phyloP scores from a whole-genome alignment of 1,140 invertebrate genomes.

The Macrocentrus cingulum region DNA sequence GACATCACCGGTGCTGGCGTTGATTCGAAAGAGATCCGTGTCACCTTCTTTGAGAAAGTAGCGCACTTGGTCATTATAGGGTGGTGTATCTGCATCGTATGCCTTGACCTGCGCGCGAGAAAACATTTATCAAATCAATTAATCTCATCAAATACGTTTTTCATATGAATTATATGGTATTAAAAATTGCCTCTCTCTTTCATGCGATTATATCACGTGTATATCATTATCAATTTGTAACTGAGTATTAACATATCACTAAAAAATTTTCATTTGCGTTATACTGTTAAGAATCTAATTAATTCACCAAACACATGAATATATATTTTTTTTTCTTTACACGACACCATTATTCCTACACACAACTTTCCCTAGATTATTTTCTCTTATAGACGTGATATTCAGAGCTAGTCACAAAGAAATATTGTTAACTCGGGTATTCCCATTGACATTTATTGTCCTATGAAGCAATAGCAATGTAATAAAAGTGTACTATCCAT shows the following conservation, averaged over 20 bases:
- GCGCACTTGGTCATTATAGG: slow-evolving; percentile 84
- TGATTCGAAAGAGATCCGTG: slow-evolving; percentile 83
- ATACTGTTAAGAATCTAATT: too few species aligned
- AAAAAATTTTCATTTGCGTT: too few species aligned
- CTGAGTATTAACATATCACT: too few species aligned
- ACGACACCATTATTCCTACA: too few species aligned
- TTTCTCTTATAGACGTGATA: slow-evolving; percentile 1
- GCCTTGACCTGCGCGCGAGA: slow-evolving; percentile 71
- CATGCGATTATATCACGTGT: too few species aligned
- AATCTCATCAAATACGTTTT: too few species aligned
- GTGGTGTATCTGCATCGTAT: slow-evolving; percentile 87
- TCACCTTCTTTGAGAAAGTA: slow-evolving; percentile 93
- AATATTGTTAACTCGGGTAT: slow-evolving; percentile 4
- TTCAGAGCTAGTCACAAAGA: slow-evolving; percentile 8
- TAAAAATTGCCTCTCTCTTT: too few species aligned
- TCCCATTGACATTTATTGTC: not conserved
- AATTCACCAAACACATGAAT: too few species aligned
- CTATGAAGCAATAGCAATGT: slow-evolving; percentile 3
- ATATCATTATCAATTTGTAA: not conserved
- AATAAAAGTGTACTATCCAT: slow-evolving; percentile 1
- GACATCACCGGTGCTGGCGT: slow-evolving; percentile 86
- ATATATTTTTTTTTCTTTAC: too few species aligned
- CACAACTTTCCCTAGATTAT: not conserved
- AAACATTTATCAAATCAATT: slow-evolving; percentile 1
- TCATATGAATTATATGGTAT: too few species aligned